These are phyloP conservation scores for Girardinus metallicus DNA, from an alignment of 2,797 vertebrate genomes.

Conservation along the genomic window DNA sequence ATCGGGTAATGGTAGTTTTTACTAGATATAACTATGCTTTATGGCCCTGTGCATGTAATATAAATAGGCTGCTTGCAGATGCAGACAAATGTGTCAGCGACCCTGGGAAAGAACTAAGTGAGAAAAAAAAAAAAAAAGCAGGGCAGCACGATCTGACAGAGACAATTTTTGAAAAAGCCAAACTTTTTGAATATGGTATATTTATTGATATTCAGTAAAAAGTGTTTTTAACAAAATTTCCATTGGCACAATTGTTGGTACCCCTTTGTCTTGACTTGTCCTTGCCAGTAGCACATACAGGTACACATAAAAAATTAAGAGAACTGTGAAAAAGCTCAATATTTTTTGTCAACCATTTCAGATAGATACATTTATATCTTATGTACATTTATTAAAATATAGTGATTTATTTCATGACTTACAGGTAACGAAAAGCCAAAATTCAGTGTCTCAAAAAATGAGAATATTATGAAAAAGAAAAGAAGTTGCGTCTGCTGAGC, in stretches of 20 bases:
- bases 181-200: not conserved
- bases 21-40: not conserved
- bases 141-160: not conserved
- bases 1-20: not conserved
- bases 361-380: not conserved
- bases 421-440: not conserved
- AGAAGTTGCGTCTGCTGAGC: no score
- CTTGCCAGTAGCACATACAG: not conserved
- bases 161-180: not conserved
- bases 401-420: not conserved
- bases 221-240: not conserved
- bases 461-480: not conserved
- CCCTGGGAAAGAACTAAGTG: not conserved
- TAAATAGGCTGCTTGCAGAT: not conserved
- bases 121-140: not conserved
- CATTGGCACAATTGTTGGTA: not conserved
- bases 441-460: not conserved
- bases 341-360: not conserved
- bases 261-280: not conserved
- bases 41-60: not conserved
- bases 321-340: not conserved
- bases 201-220: not conserved
- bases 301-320: not conserved
- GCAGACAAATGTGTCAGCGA: not conserved
- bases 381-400: not conserved